These are phyloP conservation scores for Herpetotheres cachinnans DNA, from an alignment of 2,113 vertebrate genomes.

Conservation along the genomic window DNA sequence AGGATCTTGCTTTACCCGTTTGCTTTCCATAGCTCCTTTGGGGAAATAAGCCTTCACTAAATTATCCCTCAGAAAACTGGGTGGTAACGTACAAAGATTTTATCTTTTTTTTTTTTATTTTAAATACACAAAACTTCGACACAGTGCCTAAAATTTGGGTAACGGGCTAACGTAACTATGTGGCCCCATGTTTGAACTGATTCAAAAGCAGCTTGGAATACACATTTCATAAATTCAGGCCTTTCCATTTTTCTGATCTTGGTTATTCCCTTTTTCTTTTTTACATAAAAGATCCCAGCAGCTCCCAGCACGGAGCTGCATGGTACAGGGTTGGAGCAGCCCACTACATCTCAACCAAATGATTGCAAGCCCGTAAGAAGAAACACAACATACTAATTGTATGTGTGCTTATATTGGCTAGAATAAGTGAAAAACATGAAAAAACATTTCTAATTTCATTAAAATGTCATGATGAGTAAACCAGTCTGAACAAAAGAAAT, in stretches of 20 bases:
- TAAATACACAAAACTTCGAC: neutral
- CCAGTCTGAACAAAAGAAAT: neutral
- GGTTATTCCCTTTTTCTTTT: neutral
- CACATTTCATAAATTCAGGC: conserved; percentile 18
- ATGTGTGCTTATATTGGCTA: neutral
- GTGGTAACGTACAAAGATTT: neutral
- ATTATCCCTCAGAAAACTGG: neutral
- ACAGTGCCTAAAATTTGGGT: neutral
- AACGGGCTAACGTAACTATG: conserved; percentile 4
- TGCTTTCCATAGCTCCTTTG: neutral
- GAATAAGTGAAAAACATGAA: neutral
- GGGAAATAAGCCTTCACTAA: conserved; percentile 29
- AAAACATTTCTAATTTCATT: neutral
- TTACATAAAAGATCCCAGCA: neutral
- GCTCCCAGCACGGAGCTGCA: neutral
- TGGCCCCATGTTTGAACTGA: neutral
- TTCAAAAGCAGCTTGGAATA: conserved; percentile 2
- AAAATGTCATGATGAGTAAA: neutral
- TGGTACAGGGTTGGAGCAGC: neutral
- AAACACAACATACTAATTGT: neutral
- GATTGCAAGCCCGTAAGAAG: neutral
- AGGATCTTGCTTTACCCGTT: neutral
- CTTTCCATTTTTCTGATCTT: neutral
- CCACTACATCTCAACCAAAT: neutral
- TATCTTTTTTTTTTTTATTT: neutral